These are phyloP conservation scores for Stichodactyla mertensii DNA, from an alignment of 64 coral and sea anemone genomes.

Conservation along the genomic window DNA sequence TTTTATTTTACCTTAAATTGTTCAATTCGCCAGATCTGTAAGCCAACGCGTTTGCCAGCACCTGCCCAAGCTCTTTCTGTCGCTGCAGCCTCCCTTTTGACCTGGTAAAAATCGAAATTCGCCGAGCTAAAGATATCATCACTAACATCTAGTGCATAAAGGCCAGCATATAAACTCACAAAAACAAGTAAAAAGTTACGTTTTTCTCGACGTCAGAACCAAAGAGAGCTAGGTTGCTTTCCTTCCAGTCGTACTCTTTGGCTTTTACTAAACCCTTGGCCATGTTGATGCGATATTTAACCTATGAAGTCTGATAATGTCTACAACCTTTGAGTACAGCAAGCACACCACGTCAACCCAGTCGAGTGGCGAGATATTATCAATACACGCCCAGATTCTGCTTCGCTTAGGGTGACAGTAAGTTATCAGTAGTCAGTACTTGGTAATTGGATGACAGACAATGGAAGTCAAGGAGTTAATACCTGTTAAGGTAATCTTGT, in stretches of 20 bases:
- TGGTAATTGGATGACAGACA: not conserved
- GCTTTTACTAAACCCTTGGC: constrained; percentile 6
- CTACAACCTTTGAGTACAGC: not conserved
- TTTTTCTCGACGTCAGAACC: constrained; percentile 28
- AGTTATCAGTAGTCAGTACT: not conserved
- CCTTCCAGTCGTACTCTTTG: constrained; percentile 19
- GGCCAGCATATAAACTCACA: not conserved
- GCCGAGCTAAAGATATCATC: too few species aligned
- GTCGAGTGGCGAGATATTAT: not conserved
- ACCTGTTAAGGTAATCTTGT: not conserved
- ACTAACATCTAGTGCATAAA: not conserved
- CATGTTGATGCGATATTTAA: not conserved
- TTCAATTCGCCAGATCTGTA: constrained; percentile 92
- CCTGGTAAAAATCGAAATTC: constrained; percentile 17
- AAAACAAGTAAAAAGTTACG: not conserved
- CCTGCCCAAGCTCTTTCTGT: constrained; percentile 79
- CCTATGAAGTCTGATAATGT: not conserved
- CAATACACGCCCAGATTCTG: not conserved
- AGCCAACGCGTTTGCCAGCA: constrained; percentile 41
- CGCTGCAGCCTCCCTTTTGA: constrained; percentile 67
- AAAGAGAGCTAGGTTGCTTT: constrained; percentile 13
- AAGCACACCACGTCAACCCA: not conserved
- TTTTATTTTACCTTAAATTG: constrained; percentile 75
- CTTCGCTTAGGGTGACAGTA: not conserved
- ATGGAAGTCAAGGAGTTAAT: not conserved